Base-by-base conservation (phyloP, 2,888 invertebrate species). In the Timema cristinae region DNA sequence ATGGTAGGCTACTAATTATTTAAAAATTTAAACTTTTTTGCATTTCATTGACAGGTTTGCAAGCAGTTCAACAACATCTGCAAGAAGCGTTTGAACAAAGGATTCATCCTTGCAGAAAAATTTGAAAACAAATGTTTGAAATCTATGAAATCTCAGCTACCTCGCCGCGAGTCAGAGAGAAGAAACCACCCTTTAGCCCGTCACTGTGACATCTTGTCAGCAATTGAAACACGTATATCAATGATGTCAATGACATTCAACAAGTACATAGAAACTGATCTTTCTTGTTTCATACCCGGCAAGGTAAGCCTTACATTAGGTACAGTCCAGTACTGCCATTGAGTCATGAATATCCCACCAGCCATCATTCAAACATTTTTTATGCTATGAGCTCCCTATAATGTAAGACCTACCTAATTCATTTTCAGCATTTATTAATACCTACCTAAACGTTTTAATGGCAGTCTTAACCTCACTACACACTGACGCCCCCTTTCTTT, bases 261-360 rank as follows among this genome's bases (percentile, higher is more conserved):
- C 72, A 95, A 95, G 82, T 94, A 92, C 79, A 92, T 96, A 50
- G 94, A 95, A 76, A 85, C 88, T 54, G 90, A 91, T 72, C 83
- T 93, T 32, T 94, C 95, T 80, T 96, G 96, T 80, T 97, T 97
- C 79, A 95, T 97, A 79, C 96, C 97, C 0, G 97, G 97, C 72
- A 94, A 93, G 86, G 95, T 95, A 79, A 83, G 78, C 32, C 32
- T 32, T 32, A 32, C 32, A 32, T 32, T 32, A 32, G 32, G 32
- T 32, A 32, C 32, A 32, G 32, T 32, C 32, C 32, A 32, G 32
- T 32, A 32, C 32, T 32, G 32, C 32, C 32, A 32, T 32, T 32
- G 32, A 32, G 32, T 32, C 32, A 32, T 1, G 32, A 32, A 32
- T 32, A 32, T 32, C 32, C 32, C 32, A 32, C 32, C 32, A 32